Evolutionary conservation across 2,797 vertebrate species (phyloP), one percentile per base, ranked within the genome.

Genomic region (Syndactyla subalaris): DNA sequence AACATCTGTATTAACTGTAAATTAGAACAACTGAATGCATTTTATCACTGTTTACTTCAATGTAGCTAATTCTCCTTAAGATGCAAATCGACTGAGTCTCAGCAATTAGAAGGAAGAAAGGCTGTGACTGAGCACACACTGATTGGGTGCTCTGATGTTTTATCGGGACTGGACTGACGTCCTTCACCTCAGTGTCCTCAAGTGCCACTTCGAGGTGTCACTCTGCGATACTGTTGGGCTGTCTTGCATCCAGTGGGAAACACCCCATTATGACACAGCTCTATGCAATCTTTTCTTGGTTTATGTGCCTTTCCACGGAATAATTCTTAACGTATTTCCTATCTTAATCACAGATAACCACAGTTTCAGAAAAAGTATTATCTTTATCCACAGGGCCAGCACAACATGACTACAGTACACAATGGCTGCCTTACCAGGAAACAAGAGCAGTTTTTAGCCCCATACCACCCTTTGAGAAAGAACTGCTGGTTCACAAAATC

Each of bases 41-140:
- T 92, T 90, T 67, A 70, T 79, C 45, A 61, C 74, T 71, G 27
- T 32, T 81, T 73, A 34, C 27, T 82, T 86, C 77, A 73, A 30
- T 45, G 81, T 0, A 67, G 59, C 48, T 57, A 84, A 72, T 86
- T 92, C 66, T 89, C 51, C 55, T 78, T 81, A 46, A 57, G 34
- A 76, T 77, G 67, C 43, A 76, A 79, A 91, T 87, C 62, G 73
- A 62, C 27, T 12, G 41, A 81, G 63, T n/a, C 77, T 39, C 39
- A 75, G 46, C 26, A 52, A 67, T 59, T 76, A 63, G 73, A 67
- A 82, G 34, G 39, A 86, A 41, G 58, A 66, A 81, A 34, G 51
- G 85, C 79, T 57, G 63, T 62, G 61, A 46, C 63, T 82, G 30
- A 86, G 45, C 32, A 26, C 6, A 20, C 10, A 41, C 34, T 55